Base-by-base conservation (phyloP, 1,140 invertebrate genomes). In the Hermetia illucens region DNA sequence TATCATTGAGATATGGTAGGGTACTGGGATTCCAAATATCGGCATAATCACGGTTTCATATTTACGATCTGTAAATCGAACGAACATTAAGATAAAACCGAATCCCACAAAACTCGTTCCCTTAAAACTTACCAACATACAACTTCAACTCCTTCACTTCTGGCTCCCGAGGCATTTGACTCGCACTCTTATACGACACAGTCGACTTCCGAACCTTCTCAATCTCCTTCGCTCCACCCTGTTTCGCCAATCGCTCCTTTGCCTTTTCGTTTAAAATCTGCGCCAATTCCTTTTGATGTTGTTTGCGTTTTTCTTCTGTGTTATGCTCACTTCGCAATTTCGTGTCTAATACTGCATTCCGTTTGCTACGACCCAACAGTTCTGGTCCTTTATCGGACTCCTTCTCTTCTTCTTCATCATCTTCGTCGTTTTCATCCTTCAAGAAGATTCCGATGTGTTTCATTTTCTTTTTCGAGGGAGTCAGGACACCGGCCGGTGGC, bases 1-100 rank as follows among this genome's bases (percentile, higher is more conserved):
- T 34, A 98, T 92, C 3, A 90, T 98, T 1, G 92, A 93, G 60
- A 98, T 98, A 58, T 99, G 95, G 62, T 96, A 98, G 39, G 95
- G 94, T 43, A 94, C 88, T 5, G 92, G 83, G 30, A 92, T 71
- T 36, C 94, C 94, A 68, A 92, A 96, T 46, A 98, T 77, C 1
- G 95, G 95, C 41, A 98, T 62, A 41, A 99, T 95, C 10, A 99
- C 80, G 9, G 92, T 96, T 66, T 98, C 93, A 59, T 95, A 95
- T 64, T 93, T 94, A 52, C 85, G 84, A 66, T 98, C 90, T 86
- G 62, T 43, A 75, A 71, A 43, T 50, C 29, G 16, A 16, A 12
- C 31, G 9, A 9, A 38, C 13, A 21, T 8, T 4, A n/a, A 22
- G 4, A 9, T 38, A n/a, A n/a, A 39, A 21, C 36, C 39, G 34